Percentiles rank a stretch among this genome's conserved stretches.
These are phyloP conservation scores for Amniataba percoides DNA, from an alignment of 2,797 vertebrate genomes.

Conservation along the genomic window DNA sequence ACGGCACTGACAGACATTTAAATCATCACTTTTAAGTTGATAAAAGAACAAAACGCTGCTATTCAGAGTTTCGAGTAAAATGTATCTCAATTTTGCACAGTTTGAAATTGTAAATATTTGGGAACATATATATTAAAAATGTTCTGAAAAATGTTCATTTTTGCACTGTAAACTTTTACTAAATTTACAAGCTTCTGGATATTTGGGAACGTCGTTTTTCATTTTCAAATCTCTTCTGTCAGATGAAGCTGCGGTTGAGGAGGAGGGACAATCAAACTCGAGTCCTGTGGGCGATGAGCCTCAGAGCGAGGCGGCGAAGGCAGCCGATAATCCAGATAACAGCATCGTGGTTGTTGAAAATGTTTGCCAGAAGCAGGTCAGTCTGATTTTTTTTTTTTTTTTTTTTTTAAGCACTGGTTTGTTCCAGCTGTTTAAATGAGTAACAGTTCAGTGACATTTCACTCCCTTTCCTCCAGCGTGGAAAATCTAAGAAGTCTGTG, in stretches of 20 bases:
- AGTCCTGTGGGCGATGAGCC: neutral
- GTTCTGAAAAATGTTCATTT: no score
- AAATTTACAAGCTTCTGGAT: no score
- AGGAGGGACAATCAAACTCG: neutral
- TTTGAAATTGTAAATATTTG: neutral
- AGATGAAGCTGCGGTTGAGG: constrained; percentile 33
- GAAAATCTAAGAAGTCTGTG: neutral
- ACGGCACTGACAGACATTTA: neutral
- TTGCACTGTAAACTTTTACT: no score
- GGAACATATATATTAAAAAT: neutral
- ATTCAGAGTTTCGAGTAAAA: no score
- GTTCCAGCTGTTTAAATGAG: neutral
- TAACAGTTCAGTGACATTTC: neutral
- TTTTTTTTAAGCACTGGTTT: no score
- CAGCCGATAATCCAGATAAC: constrained; percentile 36
- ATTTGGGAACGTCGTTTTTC: no score
- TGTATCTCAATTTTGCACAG: neutral
- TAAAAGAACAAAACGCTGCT: no score
- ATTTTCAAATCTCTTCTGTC: constrained; percentile 10
- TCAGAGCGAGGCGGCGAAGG: constrained; percentile 8
- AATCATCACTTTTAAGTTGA: neutral
- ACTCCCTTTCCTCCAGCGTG: constrained; percentile 15
- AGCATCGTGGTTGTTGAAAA: constrained; percentile 84
- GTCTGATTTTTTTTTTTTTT: no score
- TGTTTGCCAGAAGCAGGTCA: constrained; percentile 80